Evolutionary conservation across 2,797 vertebrate genomes (phyloP).

Genomic region (Enteromius mattozi): DNA sequence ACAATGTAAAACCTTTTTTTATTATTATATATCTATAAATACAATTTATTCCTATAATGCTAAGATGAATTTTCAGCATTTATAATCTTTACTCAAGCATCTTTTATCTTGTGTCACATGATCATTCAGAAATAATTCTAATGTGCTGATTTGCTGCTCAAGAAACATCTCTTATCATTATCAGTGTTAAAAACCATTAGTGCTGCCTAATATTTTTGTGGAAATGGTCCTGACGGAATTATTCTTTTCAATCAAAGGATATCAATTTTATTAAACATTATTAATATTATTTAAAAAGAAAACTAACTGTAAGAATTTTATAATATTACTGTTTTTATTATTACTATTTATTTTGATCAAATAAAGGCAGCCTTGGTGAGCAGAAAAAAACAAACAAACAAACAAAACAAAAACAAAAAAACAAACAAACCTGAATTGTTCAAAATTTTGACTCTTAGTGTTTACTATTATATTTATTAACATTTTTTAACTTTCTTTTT

Average conservation of each 20-base stretch:
- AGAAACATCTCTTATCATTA: neutral
- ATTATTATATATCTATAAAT: neutral
- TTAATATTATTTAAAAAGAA: neutral
- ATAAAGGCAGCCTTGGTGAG: neutral
- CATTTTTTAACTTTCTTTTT: too few species aligned
- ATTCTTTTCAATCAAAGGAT: too few species aligned
- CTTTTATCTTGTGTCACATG: neutral
- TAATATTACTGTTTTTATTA: neutral
- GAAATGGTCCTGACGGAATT: too few species aligned
- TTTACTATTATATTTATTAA: neutral
- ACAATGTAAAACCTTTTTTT: neutral
- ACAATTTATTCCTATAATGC: neutral
- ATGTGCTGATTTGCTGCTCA: neutral
- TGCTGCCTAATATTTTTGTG: neutral
- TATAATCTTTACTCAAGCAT: neutral
- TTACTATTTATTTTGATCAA: neutral
- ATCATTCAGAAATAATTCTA: neutral
- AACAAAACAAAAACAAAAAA: too few species aligned
- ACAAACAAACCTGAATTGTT: too few species aligned
- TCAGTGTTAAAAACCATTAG: neutral
- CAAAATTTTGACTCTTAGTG: neutral
- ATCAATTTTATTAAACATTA: too few species aligned
- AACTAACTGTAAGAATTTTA: neutral
- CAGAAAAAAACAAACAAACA: neutral
- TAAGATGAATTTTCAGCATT: neutral